These are phyloP conservation scores for Otolemur garnettii DNA, from an alignment of 2,113 vertebrate genomes.

Conservation along the genomic window DNA sequence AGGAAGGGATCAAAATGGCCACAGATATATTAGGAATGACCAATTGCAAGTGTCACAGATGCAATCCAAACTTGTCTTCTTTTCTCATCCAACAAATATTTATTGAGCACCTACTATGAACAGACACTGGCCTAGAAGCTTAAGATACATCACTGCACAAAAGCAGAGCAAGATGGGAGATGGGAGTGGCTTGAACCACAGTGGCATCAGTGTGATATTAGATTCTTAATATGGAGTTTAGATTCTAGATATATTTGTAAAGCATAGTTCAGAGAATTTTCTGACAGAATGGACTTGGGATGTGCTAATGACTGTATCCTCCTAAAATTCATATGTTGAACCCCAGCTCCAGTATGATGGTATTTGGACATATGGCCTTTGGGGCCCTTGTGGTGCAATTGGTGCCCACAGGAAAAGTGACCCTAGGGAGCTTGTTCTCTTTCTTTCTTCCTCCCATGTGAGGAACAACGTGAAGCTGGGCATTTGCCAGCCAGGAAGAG, in stretches of 20 bases:
- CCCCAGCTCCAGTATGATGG: not conserved
- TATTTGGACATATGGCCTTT: not conserved
- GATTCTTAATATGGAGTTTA: not conserved
- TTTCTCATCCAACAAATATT: not conserved
- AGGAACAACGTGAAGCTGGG: too few relatives aligned
- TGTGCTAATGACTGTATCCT: not conserved
- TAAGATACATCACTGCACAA: not conserved
- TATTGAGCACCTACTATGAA: not conserved
- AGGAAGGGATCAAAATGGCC: not conserved
- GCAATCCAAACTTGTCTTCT: not conserved
- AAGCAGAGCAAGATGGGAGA: not conserved
- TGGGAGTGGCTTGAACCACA: not conserved
- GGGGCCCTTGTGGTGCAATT: not conserved
- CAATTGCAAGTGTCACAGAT: not conserved
- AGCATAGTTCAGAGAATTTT: not conserved
- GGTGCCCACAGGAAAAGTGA: not conserved
- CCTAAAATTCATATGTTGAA: not conserved
- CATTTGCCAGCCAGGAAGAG: not conserved
- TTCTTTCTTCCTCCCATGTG: not conserved
- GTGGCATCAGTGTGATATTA: not conserved
- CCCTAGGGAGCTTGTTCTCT: not conserved
- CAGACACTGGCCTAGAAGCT: not conserved
- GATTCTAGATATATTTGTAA: not conserved
- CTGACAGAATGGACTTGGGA: not conserved
- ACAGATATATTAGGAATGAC: not conserved